These are phyloP conservation scores for Dicrurus megarhynchus DNA, from an alignment of 2,113 vertebrate species.

Conservation along the genomic window DNA sequence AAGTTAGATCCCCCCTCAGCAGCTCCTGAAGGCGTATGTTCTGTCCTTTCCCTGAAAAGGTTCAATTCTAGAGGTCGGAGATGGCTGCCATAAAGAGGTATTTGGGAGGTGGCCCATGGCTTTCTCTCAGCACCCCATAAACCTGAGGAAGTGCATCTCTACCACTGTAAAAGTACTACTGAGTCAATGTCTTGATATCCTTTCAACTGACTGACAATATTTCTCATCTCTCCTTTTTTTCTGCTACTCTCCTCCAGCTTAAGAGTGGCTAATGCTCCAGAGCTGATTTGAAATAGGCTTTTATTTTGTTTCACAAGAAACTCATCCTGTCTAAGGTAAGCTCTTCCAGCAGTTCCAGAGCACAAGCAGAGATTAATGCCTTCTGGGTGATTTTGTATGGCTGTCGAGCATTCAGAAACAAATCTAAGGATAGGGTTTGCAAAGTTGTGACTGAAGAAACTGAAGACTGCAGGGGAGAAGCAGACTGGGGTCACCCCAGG, in stretches of 20 bases:
- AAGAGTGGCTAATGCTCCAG: not conserved
- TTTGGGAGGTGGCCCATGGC: not conserved
- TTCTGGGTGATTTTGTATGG: not conserved
- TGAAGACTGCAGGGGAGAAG: not conserved
- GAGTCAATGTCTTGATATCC: not conserved
- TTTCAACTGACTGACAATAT: not conserved
- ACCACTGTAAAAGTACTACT: not conserved
- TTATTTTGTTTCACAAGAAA: not conserved
- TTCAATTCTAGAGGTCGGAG: not conserved
- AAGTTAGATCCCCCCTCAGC: not conserved
- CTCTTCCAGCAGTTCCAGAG: not conserved
- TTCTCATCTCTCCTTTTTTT: not conserved
- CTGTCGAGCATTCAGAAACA: not conserved
- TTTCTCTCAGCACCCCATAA: not conserved
- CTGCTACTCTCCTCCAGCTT: not conserved
- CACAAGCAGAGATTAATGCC: not conserved
- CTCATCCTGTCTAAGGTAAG: not conserved
- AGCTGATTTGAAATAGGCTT: not conserved
- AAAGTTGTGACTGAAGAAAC: not conserved
- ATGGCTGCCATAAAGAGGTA: not conserved
- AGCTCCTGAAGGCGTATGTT: not conserved
- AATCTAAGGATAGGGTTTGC: not conserved
- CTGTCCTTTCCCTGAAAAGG: not conserved
- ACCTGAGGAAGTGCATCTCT: not conserved
- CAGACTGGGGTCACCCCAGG: not conserved